Evolutionary conservation across 1,140 invertebrate genomes (phyloP), one percentile per base, ranked within the genome.

Genomic region (Andricus grossulariae): DNA sequence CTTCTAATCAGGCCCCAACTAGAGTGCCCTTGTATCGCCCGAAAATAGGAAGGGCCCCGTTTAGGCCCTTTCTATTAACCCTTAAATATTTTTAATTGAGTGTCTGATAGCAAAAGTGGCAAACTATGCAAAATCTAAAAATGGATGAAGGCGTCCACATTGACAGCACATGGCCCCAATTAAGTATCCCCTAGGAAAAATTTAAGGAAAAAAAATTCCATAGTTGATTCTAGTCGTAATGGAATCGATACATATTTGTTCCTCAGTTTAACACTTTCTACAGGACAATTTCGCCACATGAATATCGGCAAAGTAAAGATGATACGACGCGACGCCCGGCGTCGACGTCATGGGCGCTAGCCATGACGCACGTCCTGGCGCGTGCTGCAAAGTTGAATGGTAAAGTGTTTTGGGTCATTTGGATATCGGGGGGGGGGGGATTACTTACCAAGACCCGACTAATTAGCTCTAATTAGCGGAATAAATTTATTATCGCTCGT

Each of bases 311-410:
- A n/a, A 49, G 49, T 45, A 19, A 10, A 45, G 50, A 73, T 19
- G 51, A 52, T 73, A 71, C 72, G 19, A 32, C n/a, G n/a, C n/a
- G 32, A 66, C 25, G 72, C 51, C 50, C 51, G 76, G 55, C 19
- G 76, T 70, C 73, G 76, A 78, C 76, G 76, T 78, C 76, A 78
- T 74, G 52, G 50, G 76, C 74, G 71, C 72, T 73, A 60, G 50
- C 50, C 70, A 71, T 78, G 76, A 78, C 76, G 76, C 76, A 78
- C 76, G 51, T 60, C 71, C 72, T 71, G 60, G 32, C 76, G 76
- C 60, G 60, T 74, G 72, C 60, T 74, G 60, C 60, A 66, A 66
- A 66, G 10, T 15, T n/a, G 0, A 45, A 66, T 13, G 32, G 4
- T 32, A 39, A 32, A n/a, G 32, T n/a, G 12, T 39, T 3, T 66